A percentile compares a stretch with the other conserved stretches of the same genome.
Conservation (phyloP, 2,113 vertebrate species). For the Cyprinodon variegatus region DNA sequence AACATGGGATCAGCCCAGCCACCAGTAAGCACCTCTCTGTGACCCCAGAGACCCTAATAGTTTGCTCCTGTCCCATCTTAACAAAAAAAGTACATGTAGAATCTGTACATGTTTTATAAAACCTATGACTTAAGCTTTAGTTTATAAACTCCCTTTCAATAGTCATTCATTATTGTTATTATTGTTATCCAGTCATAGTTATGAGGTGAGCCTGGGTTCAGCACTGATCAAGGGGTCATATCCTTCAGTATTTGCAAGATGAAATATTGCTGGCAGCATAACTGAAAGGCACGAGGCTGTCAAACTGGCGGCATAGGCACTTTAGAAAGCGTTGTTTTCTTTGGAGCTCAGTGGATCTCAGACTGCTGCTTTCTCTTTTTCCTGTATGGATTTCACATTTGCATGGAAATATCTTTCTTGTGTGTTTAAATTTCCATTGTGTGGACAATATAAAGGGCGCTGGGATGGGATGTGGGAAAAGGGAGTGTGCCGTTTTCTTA, state of each 20-base stretch:
- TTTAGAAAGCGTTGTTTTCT: slow-evolving; percentile 76
- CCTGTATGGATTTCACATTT: slow-evolving; percentile 84
- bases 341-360: slow-evolving; percentile 69
- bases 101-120: slow-evolving; percentile 20
- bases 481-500: slow-evolving; percentile 76
- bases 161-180: slow-evolving; percentile 31
- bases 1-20: too few species aligned
- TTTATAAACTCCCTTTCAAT: slow-evolving; percentile 18
- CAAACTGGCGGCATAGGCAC: slow-evolving; percentile 62
- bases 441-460: slow-evolving; percentile 78
- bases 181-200: slow-evolving; percentile 39
- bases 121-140: slow-evolving; percentile 27
- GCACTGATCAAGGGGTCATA: slow-evolving; percentile 72
- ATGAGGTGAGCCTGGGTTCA: slow-evolving; percentile 67
- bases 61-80: slow-evolving; percentile 26
- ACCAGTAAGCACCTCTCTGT: too few species aligned
- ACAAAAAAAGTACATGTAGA: background rate
- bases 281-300: slow-evolving; percentile 72
- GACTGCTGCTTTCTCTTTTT: slow-evolving; percentile 77
- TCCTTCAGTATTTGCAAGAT: slow-evolving; percentile 76
- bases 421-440: slow-evolving; percentile 84
- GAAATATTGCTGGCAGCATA: slow-evolving; percentile 74
- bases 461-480: slow-evolving; percentile 78
- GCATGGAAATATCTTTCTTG: slow-evolving; percentile 81
- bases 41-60: too few species aligned